Evolutionary conservation across 2,797 vertebrate species (phyloP), one percentile per base, ranked within the genome.

Genomic region (Gorsachius magnificus): DNA sequence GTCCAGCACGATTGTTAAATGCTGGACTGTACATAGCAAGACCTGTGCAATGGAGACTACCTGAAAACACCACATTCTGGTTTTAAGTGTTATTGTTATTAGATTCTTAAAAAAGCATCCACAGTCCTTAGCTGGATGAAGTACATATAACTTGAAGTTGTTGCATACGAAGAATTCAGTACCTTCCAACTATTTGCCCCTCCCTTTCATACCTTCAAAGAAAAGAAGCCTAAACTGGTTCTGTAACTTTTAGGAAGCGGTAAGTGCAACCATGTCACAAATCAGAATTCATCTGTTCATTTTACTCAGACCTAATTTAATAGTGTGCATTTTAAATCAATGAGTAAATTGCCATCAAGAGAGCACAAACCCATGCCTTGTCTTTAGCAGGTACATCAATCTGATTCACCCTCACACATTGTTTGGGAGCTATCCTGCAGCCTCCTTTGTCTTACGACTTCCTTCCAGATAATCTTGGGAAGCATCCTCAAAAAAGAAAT

Each of bases 191-290:
- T 71, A 78, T 61, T 65, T 83, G 53, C 50, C 64, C 14, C 8
- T 80, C 61, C 53, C 36, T 80, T 21, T 78, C 46, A 54, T 0
- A 86, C 28, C 45, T 89, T 65, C 78, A 91, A 94, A 89, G 64
- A 68, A 58, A 58, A 64, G 56, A 79, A 77, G n/a, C 38, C 46
- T 68, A 74, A 96, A 93, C 79, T n/a, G 46, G 91, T 92, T 94
- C 60, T 80, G 83, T 94, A 76, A 82, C 69, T 91, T 95, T 48
- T 29, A 64, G 45, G 33, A 81, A 90, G 72, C 0, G 1, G 0
- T 50, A 94, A 81, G 38, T 29, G 11, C 45, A 92, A 66, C 45
- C 29, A 25, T 28, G 61, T 35, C 57, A 86, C 45, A 83, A 46
- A 87, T 36, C 19, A 29, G 46, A 91, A 92, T 71, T 16, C 76